Evolutionary conservation across 1,140 invertebrate species (phyloP), one percentile per base, ranked within the genome.

Genomic region (Lepidostoma basale): DNA sequence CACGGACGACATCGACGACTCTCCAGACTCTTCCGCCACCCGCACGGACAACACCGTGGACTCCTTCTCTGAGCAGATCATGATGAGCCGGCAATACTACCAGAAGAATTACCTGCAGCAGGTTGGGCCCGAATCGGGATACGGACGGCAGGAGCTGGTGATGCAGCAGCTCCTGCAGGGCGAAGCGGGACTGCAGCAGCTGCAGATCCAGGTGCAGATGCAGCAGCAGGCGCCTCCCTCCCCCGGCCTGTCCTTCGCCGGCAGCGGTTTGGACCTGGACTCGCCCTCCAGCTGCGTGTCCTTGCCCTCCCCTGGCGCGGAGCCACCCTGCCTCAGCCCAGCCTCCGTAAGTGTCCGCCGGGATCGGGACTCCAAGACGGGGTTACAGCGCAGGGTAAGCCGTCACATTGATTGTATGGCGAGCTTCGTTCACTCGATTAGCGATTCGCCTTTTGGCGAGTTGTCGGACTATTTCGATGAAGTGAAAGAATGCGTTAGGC

Each of bases 311-410:
- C 91, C 90, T 0, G 87, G 88, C 58, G 85, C 87, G 1, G 89
- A 88, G 76, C 73, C 86, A 74, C 54, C 83, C 73, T 75, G 89
- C 72, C 84, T 86, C 74, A 81, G 84, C 74, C 89, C 89, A 52
- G 85, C 87, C 67, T 88, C 86, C 67, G 87, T 88, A 73, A 86
- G 86, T 85, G 77, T 85, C 80, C 65, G 83, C 74, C 79, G 84
- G 77, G 81, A 86, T 82, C 28, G 33, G 26, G 78, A 73, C 77
- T 85, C 90, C 84, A 90, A 92, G 83, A 87, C 77, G 88, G 89
- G 84, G 87, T 90, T 94, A 75, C 91, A 93, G 81, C 90, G 92
- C 84, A 88, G 92, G 89, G 92, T 95, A 91, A 93, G 90, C 85
- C 85, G 83, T 83, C 66, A 78, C 79, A 75, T 83, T 83, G 81